Evolutionary conservation across 2,113 vertebrate genomes (phyloP).

Genomic region (Rutilus rutilus): DNA sequence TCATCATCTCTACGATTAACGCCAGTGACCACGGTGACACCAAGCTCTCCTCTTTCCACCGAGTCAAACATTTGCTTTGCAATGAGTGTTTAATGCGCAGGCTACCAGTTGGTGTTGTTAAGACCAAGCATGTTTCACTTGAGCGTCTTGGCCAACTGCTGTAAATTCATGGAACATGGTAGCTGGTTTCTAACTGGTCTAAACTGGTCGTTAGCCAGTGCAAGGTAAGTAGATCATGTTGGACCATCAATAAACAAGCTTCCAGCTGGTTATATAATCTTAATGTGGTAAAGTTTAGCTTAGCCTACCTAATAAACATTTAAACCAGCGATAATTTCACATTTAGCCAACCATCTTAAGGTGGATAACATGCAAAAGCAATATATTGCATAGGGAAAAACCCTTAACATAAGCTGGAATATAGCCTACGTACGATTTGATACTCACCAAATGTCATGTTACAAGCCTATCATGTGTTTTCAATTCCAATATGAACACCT

Average conservation of each 20-base stretch:
- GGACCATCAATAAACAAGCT: background rate
- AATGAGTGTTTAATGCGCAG: conserved; percentile 2
- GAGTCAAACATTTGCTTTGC: conserved; percentile 38
- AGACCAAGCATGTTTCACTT: background rate
- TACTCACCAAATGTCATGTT: background rate
- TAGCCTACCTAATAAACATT: too few relatives aligned
- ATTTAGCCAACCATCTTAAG: background rate
- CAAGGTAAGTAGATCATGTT: background rate
- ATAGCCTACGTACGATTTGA: background rate
- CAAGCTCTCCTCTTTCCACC: conserved; percentile 15
- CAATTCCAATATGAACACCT: background rate
- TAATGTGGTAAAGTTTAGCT: background rate
- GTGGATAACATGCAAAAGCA: background rate
- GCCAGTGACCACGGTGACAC: conserved; percentile 17
- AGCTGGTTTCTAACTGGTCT: background rate
- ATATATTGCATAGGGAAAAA: background rate
- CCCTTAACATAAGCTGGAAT: background rate
- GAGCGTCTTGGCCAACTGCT: conserved; percentile 6
- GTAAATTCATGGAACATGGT: background rate
- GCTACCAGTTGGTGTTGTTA: background rate
- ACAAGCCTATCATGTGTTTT: background rate
- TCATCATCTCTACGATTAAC: conserved; percentile 26
- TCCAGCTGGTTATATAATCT: background rate
- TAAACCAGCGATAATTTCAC: background rate
- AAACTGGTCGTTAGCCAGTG: background rate